Base-by-base conservation (phyloP, 1,140 invertebrate species). In the Paramacrobiotus metropolitanus region DNA sequence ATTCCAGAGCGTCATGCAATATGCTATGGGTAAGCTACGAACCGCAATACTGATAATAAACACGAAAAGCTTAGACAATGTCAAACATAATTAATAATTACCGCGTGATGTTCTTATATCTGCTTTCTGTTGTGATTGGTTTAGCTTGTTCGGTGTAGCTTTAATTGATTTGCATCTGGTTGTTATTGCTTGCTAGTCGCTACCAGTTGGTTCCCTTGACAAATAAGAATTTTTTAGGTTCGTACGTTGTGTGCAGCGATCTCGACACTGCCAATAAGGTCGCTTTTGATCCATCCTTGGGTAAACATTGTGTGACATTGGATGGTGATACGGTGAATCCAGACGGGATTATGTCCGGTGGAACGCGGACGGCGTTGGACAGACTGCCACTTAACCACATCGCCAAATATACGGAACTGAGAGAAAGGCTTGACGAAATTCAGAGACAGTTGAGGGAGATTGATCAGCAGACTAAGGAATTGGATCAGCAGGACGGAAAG, bases 241-340 rank as follows among this genome's bases (percentile, higher is more conserved):
- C 34, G 65, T 80, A 81, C 45, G 83, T 97, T 64, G 78, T 96
- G 59, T 92, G 88, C 71, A 78, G 77, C 31, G 80, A 87, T 70
- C 79, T 91, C 71, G 78, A 86, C 59, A 74, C 77, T 61, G 93
- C 92, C 1, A 82, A 83, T 64, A 70, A 68, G 68, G 79, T 87
- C 21, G 75, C 87, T 15, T 95, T 85, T 74, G 79, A 92, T 73
- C 73, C 75, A 2, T 71, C 74, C 18, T 81, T 95, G 55, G 77
- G 79, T 69, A 83, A 80, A 30, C 83, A 82, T 65, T 83, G 82
- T 67, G 85, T 97, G 3, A 95, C 92, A 1, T 71, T 93, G 0
- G 86, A 90, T 66, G 94, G 94, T 0, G 92, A 97, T 73, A 80
- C 86, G 2, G 83, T 86, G 64, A 87, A 93, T 76, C 90, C 93